Base-by-base conservation (phyloP, 1,140 invertebrate genomes). In the Pentalonia nigronervosa region DNA sequence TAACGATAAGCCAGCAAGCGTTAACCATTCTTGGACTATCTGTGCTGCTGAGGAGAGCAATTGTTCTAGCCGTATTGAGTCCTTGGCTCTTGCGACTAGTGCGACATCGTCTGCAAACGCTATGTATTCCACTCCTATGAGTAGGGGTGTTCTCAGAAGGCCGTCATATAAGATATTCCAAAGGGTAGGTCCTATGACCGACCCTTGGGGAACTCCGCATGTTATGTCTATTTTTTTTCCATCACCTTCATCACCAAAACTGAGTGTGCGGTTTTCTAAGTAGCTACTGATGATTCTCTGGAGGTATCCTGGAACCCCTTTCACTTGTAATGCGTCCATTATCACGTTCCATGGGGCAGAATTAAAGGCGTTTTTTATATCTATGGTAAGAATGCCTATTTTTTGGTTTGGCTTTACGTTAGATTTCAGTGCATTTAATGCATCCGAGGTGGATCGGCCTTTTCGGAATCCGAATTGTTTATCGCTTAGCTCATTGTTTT, bases 341-440 rank as follows among this genome's bases (percentile, higher is more conserved):
- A 56, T 56, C 0, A 6, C 48, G 0, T 25, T 6, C 94, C 94
- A 48, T 91, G 94, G 41, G 45, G 87, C 56, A 7, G 25, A 56
- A 47, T 56, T 90, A 25, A 56, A 93, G 0, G 86, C 50, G 20
- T 89, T 89, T 23, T 30, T 36, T 0, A 56, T 45, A 2, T 89
- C 88, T 8, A 89, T 4, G 0, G 88, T 53, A 17, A 89, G 86
- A 3, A 88, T 34, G 6, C 47, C 86, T 6, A n/a, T 50, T 17
- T 88, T 88, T 88, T 88, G 3, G 14, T 30, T 4, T n/a, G 30
- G 4, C 25, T 17, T 56, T 6, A 87, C 9, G 23, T 17, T 86
- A 20, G 23, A 7, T 9, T 9, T 50, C 23, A 88, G 7, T 14
- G 17, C 3, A 7, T 87, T 30, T 1, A 87, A 7, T 25, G 84